Evolutionary conservation across 1,140 invertebrate genomes (phyloP), one percentile per base, ranked within the genome.

Genomic region (Tenebrio molitor): DNA sequence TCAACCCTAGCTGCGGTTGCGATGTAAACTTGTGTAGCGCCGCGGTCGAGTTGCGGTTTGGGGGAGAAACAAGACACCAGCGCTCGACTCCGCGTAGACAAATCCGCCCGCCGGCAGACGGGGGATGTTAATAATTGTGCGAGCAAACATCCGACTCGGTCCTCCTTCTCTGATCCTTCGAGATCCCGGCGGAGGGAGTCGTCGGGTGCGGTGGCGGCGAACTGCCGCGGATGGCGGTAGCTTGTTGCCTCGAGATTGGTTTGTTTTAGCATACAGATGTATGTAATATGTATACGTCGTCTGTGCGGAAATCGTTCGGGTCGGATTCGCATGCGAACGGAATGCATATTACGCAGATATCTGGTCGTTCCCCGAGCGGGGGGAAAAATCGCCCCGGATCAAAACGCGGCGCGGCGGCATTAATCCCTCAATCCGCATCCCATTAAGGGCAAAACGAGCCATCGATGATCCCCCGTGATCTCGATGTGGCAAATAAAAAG

Each of bases 191-290:
- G 14, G 21, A 69, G 15, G 41, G 25, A 17, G 53, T 10, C 53
- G 36, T n/a, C 17, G 39, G 25, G n/a, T 41, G 15, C 19, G 17
- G 16, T 62, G 10, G 8, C n/a, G 16, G 12, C 62, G 42, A 67
- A 42, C 19, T 50, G 16, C 42, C 44, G 33, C 14, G 66, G 64
- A 77, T 70, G 66, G 67, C 73, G 71, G 23, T 75, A 69, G 74
- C 73, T 77, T 76, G 77, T 79, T 76, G 73, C 76, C 77, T 69
- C 69, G 64, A 79, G 76, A 77, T 79, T 76, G 76, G 74, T 77
- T 76, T 79, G 73, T 79, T 77, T 77, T 75, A 74, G 76, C 74
- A 73, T 75, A 74, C 74, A 79, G 71, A 76, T 77, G 73, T 75
- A 74, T 77, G 71, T 76, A 77, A 77, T 79, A 75, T 79, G 73